Evolutionary conservation across 2,888 invertebrate species (phyloP), one percentile per base, ranked within the genome.

Genomic region (Xanthia icteritia): DNA sequence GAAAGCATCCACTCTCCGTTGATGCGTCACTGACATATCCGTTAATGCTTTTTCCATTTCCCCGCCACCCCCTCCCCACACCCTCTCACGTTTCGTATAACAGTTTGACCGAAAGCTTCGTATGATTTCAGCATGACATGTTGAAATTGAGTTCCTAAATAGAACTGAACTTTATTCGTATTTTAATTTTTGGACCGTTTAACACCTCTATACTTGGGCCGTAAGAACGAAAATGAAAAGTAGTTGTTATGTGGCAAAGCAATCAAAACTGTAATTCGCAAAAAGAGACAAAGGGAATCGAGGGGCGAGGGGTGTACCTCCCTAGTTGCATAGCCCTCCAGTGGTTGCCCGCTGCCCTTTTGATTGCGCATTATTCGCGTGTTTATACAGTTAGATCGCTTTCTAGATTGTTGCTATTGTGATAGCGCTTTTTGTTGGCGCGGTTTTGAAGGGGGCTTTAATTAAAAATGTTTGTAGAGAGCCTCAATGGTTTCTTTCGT

Each of bases 41-140:
- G 96, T 94, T 97, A 97, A 97, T 97, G 96, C 96, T 95, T 96
- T 96, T 96, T 95, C 96, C 96, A 96, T 96, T 96, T 95, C 95
- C 94, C 93, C 93, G 91, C 90, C 91, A 93, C 94, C 91, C 90
- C 91, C 84, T 88, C 86, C 88, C 82, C 90, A 89, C 91, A 84
- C 91, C 91, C 91, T 82, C 85, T 78, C 77, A 83, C 89, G 86
- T 87, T 87, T 83, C 86, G 85, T 88, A 89, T 91, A 92, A 89
- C 92, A 90, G 93, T 94, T 94, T 95, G 94, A 94, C 95, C 95
- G 91, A 94, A 91, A 93, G 93, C 90, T 92, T 87, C 86, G 86
- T 86, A 89, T 90, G 89, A 91, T 90, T 84, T 89, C 89, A 88
- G 88, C 86, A 85, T 87, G 89, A 89, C 86, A 90, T 81, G 82